Conservation (phyloP, 2,113 vertebrate species). For the Notechis scutatus region DNA sequence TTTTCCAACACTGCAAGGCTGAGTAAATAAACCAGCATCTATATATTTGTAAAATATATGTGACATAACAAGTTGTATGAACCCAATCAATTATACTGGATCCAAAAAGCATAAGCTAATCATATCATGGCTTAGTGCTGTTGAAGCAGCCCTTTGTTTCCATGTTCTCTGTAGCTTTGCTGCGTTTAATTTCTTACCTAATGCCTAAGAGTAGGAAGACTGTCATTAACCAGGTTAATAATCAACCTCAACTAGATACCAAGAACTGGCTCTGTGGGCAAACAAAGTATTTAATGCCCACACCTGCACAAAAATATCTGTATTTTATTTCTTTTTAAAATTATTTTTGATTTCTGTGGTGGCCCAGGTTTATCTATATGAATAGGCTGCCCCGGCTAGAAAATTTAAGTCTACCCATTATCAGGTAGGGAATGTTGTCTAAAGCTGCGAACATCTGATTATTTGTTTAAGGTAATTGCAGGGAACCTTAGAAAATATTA, state of each 20-base stretch:
- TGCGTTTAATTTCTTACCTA: neutral
- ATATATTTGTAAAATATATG: neutral
- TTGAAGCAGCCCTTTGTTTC: neutral
- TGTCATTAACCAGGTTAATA: neutral
- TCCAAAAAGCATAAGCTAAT: neutral
- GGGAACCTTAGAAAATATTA: neutral
- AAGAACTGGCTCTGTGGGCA: neutral
- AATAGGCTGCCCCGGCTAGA: neutral
- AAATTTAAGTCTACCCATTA: neutral
- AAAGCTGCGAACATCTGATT: neutral
- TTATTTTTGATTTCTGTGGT: neutral
- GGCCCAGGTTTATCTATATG: neutral
- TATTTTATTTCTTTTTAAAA: neutral
- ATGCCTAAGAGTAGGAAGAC: neutral
- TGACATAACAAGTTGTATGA: neutral
- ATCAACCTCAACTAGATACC: neutral
- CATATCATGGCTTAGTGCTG: neutral
- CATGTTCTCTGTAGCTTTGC: neutral
- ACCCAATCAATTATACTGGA: neutral
- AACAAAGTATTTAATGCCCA: neutral
- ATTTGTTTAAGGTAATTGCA: neutral
- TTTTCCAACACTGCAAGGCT: neutral
- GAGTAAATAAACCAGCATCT: neutral
- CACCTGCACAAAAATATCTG: neutral
- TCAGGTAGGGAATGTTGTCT: neutral